A percentile compares a stretch with the other conserved stretches of the same genome.
Evolutionary conservation across 1,140 invertebrate species (phyloP).

Genomic region (Zaprionus gabonicus): DNA sequence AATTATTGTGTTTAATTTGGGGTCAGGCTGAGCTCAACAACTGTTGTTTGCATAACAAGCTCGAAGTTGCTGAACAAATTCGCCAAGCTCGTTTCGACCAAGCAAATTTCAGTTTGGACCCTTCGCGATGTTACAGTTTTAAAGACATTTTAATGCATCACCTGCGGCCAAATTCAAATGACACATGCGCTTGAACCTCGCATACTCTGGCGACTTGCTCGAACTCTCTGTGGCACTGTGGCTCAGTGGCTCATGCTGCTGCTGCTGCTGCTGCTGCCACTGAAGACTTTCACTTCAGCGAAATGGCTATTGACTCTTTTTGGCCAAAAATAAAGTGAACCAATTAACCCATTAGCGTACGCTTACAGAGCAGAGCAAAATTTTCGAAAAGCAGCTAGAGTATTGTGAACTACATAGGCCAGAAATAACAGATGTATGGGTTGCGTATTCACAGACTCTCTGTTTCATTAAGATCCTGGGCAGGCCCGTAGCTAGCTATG

Average conservation of each 20-base stretch:
- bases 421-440: neutral
- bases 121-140: constrained; percentile 59
- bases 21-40: constrained; percentile 53
- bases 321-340: constrained; percentile 73
- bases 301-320: constrained; percentile 74
- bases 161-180: constrained; percentile 71
- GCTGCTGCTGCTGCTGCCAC: constrained; percentile 17
- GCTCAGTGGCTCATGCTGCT: constrained; percentile 28
- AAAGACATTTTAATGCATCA: constrained; percentile 74
- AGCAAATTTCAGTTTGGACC: neutral
- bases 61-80: neutral
- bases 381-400: constrained; percentile 22
- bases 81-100: neutral
- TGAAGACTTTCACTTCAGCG: constrained; percentile 71
- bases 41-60: constrained; percentile 25
- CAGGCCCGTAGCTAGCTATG: no score
- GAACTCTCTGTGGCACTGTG: constrained; percentile 22
- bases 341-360: constrained; percentile 77
- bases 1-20: constrained; percentile 71
- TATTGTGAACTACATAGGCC: neutral
- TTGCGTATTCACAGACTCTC: neutral
- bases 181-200: constrained; percentile 61
- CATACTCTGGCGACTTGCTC: constrained; percentile 21
- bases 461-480: no score
- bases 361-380: constrained; percentile 44